Conservation (phyloP, 2,888 invertebrate species). For the Cosmorhoe ocellata region DNA sequence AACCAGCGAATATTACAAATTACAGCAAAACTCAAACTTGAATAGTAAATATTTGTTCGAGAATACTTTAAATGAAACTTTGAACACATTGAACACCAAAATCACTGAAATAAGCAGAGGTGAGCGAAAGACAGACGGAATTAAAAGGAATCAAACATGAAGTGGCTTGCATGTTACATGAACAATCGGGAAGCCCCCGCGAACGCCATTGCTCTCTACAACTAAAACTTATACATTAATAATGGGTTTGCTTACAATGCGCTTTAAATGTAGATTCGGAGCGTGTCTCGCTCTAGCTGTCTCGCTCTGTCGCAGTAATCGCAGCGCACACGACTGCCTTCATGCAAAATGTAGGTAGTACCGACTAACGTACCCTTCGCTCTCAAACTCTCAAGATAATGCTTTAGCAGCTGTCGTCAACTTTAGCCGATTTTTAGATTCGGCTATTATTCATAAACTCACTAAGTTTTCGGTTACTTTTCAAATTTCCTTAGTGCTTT, state of each 20-base stretch:
- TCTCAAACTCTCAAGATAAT: slow-evolving; percentile 62
- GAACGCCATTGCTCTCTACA: slow-evolving; percentile 72
- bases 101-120: slow-evolving; percentile 24
- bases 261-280: slow-evolving; percentile 81
- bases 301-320: slow-evolving; percentile 45
- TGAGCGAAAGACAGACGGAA: slow-evolving; percentile 71
- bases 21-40: no score
- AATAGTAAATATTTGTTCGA: no score
- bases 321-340: slow-evolving; percentile 57
- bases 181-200: slow-evolving; percentile 62
- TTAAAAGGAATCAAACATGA: slow-evolving; percentile 81
- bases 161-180: slow-evolving; percentile 77
- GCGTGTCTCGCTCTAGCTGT: slow-evolving; percentile 53
- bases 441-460: no score
- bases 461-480: no score
- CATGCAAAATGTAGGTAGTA: slow-evolving; percentile 76
- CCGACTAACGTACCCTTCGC: slow-evolving; percentile 61
- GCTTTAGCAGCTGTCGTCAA: slow-evolving; percentile 42
- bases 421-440: slow-evolving; percentile 2
- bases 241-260: slow-evolving; percentile 81
- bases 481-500: no score
- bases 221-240: slow-evolving; percentile 82
- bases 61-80: no score
- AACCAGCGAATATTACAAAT: no score
- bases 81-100: neutral